Evolutionary conservation across 2,113 vertebrate genomes (phyloP), one percentile per base, ranked within the genome.

Genomic region (Serilophus lunatus): DNA sequence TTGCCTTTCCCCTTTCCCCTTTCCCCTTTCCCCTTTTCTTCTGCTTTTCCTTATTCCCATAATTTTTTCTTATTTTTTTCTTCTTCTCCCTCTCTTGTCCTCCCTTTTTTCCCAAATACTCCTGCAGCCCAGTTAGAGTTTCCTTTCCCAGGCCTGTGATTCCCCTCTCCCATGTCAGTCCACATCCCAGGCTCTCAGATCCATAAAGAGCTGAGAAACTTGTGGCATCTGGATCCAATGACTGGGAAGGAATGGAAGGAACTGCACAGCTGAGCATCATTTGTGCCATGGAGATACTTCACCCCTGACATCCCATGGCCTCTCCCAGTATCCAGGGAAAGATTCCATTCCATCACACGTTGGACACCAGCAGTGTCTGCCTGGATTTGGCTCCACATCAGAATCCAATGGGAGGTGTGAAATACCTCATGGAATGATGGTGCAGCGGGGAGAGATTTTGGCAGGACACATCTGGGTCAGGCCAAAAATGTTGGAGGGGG

Each of bases 351-450:
- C 31, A 26, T 92, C 95, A 72, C 36, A 10, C 3, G 1, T 1
- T 78, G 93, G 61, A 90, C 60, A 36, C 45, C 29, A 74, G 36
- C 3, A 8, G 54, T 25, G 91, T 59, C 88, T 76, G 92, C 3
- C 3, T 60, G 82, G 75, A 18, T 77, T 88, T 94, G 90, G 94
- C 92, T 78, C 29, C 49, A 2, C 5, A 0, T 44, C 47, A 18
- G 38, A 42, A 8, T 42, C 18, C 44, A 42, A 66, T 19, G 82
- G 86, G 86, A 93, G 76, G 82, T 95, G 91, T 90, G 82, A 92
- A 94, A 86, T 74, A 96, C 82, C 92, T 95, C 91, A 78, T 72
- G 85, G 70, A 68, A 36, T 72, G 76, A n/a, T 65, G 45, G 50
- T 40, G 57, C 79, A 64, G 42, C 1, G 10, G 79, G 76, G 93